Evolutionary conservation across 2,888 invertebrate genomes (phyloP).

Genomic region (Oegoconia quadripuncta): DNA sequence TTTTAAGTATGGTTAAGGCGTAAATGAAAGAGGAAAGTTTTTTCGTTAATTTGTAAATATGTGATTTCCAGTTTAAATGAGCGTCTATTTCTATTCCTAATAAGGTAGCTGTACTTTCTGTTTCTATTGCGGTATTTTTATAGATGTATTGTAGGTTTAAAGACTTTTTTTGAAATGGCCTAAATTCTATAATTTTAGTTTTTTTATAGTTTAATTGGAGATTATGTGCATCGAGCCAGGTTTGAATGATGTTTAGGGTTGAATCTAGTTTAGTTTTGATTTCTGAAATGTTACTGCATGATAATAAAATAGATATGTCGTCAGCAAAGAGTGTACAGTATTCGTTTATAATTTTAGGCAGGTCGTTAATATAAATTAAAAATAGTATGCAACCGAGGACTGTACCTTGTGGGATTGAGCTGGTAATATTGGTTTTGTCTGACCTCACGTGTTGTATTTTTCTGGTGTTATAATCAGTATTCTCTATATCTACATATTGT

Average conservation of each 20-base stretch:
- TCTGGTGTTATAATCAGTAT: neutral
- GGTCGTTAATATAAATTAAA: no score
- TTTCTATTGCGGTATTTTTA: neutral
- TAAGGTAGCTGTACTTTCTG: neutral
- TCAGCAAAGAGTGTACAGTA: slow-evolving; percentile 1
- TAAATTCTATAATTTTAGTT: slow-evolving; percentile 3
- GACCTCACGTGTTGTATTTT: neutral
- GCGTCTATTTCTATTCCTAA: neutral
- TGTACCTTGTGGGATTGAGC: neutral
- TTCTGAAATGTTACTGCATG: neutral
- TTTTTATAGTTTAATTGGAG: neutral
- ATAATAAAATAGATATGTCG: neutral
- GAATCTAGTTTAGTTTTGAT: neutral
- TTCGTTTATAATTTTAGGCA: neutral
- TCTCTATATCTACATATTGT: slow-evolving; percentile 15
- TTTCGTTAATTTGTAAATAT: neutral
- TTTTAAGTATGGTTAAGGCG: no score
- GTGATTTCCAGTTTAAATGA: neutral
- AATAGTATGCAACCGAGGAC: neutral
- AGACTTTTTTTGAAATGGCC: neutral
- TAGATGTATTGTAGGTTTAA: neutral
- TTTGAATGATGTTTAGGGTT: neutral
- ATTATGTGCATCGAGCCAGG: neutral
- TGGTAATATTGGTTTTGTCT: neutral
- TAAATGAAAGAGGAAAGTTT: neutral